Percentiles rank a stretch among this genome's conserved stretches.
Evolutionary conservation across 2,888 invertebrate species (phyloP).

Genomic region (Acronicta aceris): DNA sequence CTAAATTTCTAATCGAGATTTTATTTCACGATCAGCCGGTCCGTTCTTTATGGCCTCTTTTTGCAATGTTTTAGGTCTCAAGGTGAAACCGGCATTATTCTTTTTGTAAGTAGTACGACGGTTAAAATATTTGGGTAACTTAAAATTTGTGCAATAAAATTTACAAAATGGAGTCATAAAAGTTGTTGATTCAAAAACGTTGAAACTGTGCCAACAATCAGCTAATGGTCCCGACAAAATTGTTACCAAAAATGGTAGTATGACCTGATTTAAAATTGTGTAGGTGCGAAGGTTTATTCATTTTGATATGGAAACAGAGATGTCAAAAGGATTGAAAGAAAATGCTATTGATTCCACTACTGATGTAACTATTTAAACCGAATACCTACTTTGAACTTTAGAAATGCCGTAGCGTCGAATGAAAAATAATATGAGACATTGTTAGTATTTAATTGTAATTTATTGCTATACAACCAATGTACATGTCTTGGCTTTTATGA

Average conservation of each 20-base stretch:
- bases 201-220: conserved; percentile 68
- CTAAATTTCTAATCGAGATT: conserved; percentile 85
- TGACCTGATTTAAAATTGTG: conserved; percentile 43
- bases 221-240: conserved; percentile 62
- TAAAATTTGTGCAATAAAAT: conserved; percentile 61
- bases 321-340: conserved; percentile 4
- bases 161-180: conserved; percentile 58
- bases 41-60: conserved; percentile 77
- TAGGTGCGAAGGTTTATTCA: conserved; percentile 16
- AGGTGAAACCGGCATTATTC: conserved; percentile 75
- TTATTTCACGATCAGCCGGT: conserved; percentile 78
- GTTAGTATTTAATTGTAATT: too few species aligned
- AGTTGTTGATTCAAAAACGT: conserved; percentile 57
- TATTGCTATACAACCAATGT: too few species aligned
- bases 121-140: conserved; percentile 57
- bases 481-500: too few species aligned
- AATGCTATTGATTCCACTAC: background rate
- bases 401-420: conserved; percentile 9
- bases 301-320: conserved; percentile 19
- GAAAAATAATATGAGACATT: too few species aligned
- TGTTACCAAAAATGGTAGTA: conserved; percentile 44
- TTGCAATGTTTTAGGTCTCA: conserved; percentile 78
- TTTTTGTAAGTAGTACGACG: conserved; percentile 60
- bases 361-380: background rate
- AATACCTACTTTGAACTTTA: background rate